phyloP scores from a whole-genome alignment of 92 coral and sea anemone species.

The Phenganax subtilis region DNA sequence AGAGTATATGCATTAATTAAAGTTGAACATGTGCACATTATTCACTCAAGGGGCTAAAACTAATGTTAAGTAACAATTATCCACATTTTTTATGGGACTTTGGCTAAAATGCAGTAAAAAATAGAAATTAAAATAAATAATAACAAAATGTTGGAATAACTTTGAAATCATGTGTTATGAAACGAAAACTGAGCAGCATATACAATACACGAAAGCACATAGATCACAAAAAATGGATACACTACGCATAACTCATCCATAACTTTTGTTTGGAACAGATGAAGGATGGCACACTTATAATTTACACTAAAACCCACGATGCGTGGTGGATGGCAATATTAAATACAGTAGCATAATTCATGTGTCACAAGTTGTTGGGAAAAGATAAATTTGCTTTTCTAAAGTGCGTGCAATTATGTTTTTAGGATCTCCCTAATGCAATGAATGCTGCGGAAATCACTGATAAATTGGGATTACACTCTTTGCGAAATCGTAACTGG shows the following conservation, averaged over 20 bases:
- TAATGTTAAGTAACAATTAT: not conserved
- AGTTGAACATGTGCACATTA: too few species aligned
- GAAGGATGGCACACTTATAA: too few species aligned
- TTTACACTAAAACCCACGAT: too few species aligned
- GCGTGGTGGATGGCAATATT: too few species aligned
- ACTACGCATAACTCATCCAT: too few species aligned
- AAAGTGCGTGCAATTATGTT: not conserved
- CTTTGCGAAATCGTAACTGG: slow-evolving; percentile 63
- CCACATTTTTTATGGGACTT: slow-evolving; percentile 20
- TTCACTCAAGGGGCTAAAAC: not conserved
- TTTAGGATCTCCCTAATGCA: slow-evolving; percentile 91
- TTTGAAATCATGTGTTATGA: not conserved
- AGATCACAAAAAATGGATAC: too few species aligned
- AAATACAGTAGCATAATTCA: not conserved
- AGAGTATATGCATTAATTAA: too few species aligned
- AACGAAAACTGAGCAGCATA: not conserved
- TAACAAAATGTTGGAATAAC: not conserved
- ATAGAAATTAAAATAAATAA: slow-evolving; percentile 21
- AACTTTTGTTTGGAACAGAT: too few species aligned
- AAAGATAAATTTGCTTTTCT: not conserved
- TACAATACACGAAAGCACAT: not conserved
- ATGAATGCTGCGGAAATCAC: slow-evolving; percentile 95
- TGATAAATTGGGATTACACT: slow-evolving; percentile 76
- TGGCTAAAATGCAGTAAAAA: slow-evolving; percentile 30
- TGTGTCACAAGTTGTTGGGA: not conserved